Base-by-base conservation (phyloP, 1,140 invertebrate species). In the Habropoda laboriosa region DNA sequence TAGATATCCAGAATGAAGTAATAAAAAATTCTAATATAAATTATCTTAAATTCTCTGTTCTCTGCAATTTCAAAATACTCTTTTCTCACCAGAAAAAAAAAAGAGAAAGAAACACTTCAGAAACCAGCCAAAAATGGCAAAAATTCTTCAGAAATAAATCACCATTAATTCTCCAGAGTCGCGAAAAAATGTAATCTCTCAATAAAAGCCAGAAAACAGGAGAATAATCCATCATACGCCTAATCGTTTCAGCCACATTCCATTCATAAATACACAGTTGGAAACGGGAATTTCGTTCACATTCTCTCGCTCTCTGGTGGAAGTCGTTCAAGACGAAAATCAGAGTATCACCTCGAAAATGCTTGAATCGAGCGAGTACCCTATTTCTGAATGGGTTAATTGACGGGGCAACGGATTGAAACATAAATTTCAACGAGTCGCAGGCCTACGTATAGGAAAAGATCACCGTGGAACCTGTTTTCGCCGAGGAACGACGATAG, bases 351-450 rank as follows among this genome's bases (percentile, higher is more conserved):
- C n/a, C n/a, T n/a, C n/a, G n/a, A n/a, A n/a, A n/a, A n/a, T n/a
- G n/a, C n/a, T n/a, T 2, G 27, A 64, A 21, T 18, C 24, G 38
- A 27, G 8, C 27, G 27, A 18, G 45, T 67, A 67, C 45, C 21
- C 64, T n/a, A 21, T 30, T 67, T 51, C 42, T 67, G 47, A 51
- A 67, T 67, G 64, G 45, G 45, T 30, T 67, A 67, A 67, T 67
- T 67, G 47, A 21, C 64, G 12, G 12, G 13, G 18, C 64, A n/a
- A 35, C 27, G 30, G 30, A 67, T 67, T 51, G 64, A 51, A 67
- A 67, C 47, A 51, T 67, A 67, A 67, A 67, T 67, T 49, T 24
- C 1, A 51, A 35, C 63, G 40, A n/a, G 8, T 42, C 63, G 18
- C 42, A 21, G 18, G n/a, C n/a, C 1, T 40, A 10, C 38, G 27